These are phyloP conservation scores for Drosophila pseudoobscura DNA, from an alignment of 1,140 invertebrate species.

Conservation along the genomic window DNA sequence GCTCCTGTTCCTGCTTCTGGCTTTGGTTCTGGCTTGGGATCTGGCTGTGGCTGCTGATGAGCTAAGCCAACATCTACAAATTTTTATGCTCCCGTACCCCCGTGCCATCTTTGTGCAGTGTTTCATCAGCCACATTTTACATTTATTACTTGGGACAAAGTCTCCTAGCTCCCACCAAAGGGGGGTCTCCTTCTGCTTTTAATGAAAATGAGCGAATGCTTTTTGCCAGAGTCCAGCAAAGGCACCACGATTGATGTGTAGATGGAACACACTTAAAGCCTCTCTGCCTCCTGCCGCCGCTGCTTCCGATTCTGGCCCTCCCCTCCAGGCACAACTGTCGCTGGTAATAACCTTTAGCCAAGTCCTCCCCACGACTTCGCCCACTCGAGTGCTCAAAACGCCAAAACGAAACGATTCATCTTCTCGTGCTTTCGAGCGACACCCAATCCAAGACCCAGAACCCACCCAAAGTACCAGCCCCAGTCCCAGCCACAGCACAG, in stretches of 20 bases:
- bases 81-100: slow-evolving; percentile 58
- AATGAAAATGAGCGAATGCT: slow-evolving; percentile 68
- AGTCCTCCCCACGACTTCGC: slow-evolving; percentile 52
- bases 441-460: slow-evolving; percentile 28
- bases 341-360: slow-evolving; percentile 50
- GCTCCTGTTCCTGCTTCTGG: slow-evolving; percentile 7
- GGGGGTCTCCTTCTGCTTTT: slow-evolving; percentile 29
- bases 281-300: background rate
- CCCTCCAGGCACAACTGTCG: background rate
- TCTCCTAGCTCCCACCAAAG: slow-evolving; percentile 27
- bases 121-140: slow-evolving; percentile 75
- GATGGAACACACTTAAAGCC: slow-evolving; percentile 47
- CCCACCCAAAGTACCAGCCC: slow-evolving; percentile 22
- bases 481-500: background rate
- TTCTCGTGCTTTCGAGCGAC: slow-evolving; percentile 65
- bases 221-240: slow-evolving; percentile 47
- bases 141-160: slow-evolving; percentile 70
- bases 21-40: background rate
- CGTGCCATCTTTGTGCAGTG: slow-evolving; percentile 63
- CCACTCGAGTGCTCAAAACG: slow-evolving; percentile 74
- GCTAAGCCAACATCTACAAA: slow-evolving; percentile 62
- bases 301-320: background rate
- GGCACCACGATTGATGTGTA: slow-evolving; percentile 71
- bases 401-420: slow-evolving; percentile 80
- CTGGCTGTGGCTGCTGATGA: slow-evolving; percentile 54